Evolutionary conservation across 2,888 invertebrate genomes (phyloP).

Genomic region (Rotaria macrura): DNA sequence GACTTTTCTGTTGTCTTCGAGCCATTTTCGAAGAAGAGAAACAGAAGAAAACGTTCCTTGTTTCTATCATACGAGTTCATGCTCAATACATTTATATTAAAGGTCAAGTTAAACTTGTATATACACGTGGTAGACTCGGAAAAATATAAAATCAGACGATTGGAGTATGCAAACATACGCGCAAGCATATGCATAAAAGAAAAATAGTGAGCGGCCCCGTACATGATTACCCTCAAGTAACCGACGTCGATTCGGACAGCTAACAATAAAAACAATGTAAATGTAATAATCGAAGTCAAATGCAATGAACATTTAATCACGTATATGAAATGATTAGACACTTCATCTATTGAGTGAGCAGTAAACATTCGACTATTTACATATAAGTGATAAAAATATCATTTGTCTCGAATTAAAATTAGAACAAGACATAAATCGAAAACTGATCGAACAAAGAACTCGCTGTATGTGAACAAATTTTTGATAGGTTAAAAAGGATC

Average conservation of each 20-base stretch:
- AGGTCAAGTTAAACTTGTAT: conserved; percentile 8
- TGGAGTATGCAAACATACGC: background rate
- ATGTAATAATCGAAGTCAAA: background rate
- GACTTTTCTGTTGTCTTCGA: background rate
- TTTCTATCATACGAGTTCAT: background rate
- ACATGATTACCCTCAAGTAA: background rate
- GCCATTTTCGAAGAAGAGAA: background rate
- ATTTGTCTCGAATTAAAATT: background rate
- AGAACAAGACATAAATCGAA: background rate
- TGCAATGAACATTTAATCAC: background rate
- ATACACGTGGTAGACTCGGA: background rate
- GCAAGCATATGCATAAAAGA: background rate
- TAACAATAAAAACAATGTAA: background rate
- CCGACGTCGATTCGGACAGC: background rate
- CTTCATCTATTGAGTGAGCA: background rate
- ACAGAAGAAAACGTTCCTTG: background rate
- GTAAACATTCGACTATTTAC: background rate
- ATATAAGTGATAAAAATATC: background rate
- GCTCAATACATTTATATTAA: background rate
- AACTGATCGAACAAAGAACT: background rate
- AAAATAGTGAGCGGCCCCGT: background rate
- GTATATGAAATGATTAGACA: background rate
- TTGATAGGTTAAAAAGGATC: background rate
- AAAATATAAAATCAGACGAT: background rate
- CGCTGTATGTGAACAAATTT: background rate